A percentile compares a stretch with the other conserved stretches of the same genome.
Evolutionary conservation across 2,888 invertebrate genomes (phyloP).

Genomic region (Cryptocheilus praepositus): DNA sequence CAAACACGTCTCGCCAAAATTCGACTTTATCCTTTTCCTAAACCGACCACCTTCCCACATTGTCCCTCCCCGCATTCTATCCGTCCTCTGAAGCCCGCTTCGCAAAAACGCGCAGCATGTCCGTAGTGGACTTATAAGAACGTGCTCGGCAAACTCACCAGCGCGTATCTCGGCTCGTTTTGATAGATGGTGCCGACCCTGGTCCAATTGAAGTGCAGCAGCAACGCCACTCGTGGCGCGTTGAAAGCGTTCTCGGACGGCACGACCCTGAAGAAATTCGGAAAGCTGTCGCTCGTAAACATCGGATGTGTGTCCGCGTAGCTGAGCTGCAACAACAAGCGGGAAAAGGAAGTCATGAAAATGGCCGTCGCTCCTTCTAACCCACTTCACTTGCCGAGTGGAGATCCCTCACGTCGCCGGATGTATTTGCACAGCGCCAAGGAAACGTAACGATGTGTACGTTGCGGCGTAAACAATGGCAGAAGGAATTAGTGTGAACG

Average conservation of each 20-base stretch:
- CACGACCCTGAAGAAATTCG: slow-evolving; percentile 97
- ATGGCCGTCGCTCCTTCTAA: background rate
- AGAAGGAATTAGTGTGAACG: background rate
- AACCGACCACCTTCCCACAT: too few species aligned
- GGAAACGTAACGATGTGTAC: background rate
- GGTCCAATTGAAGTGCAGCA: slow-evolving; percentile 97
- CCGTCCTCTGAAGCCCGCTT: too few species aligned
- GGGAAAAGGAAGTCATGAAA: slow-evolving; percentile 1
- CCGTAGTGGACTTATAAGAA: too few species aligned
- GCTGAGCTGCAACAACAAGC: slow-evolving; percentile 82
- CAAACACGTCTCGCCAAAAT: too few species aligned
- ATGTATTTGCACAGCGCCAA: background rate
- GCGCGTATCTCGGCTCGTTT: slow-evolving; percentile 93
- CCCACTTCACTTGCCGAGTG: background rate
- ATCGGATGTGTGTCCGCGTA: slow-evolving; percentile 99
- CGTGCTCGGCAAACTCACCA: slow-evolving; percentile 79
- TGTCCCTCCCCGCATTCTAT: too few species aligned
- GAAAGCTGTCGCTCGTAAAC: slow-evolving; percentile 95
- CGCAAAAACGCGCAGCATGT: too few species aligned
- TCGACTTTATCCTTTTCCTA: too few species aligned
- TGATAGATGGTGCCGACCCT: slow-evolving; percentile 97
- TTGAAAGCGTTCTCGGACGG: slow-evolving; percentile 98
- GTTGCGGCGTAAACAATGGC: background rate
- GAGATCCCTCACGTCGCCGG: background rate
- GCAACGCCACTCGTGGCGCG: slow-evolving; percentile 89